These are phyloP conservation scores for Antechinus stuartii DNA, from an alignment of 2,113 vertebrate genomes.

Conservation along the genomic window DNA sequence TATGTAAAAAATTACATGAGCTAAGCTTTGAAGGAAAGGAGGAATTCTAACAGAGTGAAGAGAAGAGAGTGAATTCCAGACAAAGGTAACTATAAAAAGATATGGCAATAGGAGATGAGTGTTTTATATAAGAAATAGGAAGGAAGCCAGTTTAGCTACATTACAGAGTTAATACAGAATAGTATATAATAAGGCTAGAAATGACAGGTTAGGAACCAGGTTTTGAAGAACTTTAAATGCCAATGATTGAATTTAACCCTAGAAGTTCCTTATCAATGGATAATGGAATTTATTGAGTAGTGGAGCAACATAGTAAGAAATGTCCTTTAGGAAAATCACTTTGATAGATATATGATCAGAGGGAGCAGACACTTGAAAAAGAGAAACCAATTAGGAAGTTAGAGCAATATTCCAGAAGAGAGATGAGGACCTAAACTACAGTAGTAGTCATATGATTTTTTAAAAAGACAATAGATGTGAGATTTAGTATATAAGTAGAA, in stretches of 20 bases:
- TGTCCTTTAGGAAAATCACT: not conserved
- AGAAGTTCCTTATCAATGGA: not conserved
- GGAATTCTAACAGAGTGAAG: not conserved
- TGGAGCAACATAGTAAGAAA: not conserved
- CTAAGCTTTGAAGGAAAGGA: not conserved
- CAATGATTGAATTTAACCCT: not conserved
- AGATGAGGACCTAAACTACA: not conserved
- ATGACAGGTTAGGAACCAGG: not conserved
- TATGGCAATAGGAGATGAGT: not conserved
- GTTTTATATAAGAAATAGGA: not conserved
- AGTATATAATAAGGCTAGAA: not conserved
- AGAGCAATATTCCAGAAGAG: not conserved
- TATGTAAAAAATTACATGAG: not conserved
- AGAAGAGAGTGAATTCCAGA: not conserved
- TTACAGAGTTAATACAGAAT: not conserved
- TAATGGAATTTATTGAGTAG: not conserved
- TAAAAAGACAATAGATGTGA: not conserved
- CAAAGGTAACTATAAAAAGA: not conserved
- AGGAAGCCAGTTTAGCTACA: not conserved
- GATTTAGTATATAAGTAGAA: not conserved
- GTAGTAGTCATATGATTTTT: not conserved
- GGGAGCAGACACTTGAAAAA: not conserved
- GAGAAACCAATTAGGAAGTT: not conserved
- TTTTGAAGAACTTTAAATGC: not conserved
- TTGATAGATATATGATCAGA: not conserved